A percentile compares a stretch with the other conserved stretches of the same genome.
Conservation (phyloP, 1,140 invertebrate genomes). For the Calliopsis andreniformis region DNA sequence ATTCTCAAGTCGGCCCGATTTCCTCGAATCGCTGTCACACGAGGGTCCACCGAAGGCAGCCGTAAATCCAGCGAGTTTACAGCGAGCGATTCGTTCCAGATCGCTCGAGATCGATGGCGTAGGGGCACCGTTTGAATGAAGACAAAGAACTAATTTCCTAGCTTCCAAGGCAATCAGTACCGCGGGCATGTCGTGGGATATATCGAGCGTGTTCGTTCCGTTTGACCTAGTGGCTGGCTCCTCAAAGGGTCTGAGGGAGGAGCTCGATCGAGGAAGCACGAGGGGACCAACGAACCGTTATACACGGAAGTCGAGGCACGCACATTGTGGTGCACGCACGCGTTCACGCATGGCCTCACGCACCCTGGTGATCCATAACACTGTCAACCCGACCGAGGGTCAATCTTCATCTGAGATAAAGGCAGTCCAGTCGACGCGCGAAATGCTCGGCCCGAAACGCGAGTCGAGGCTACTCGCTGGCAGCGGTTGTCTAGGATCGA, state of each 20-base stretch:
- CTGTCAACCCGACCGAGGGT: constrained; percentile 67
- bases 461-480: not conserved
- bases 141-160: constrained; percentile 35
- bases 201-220: constrained; percentile 59
- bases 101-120: not conserved
- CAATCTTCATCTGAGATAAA: constrained; percentile 69
- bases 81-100: constrained; percentile 25
- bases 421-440: constrained; percentile 1
- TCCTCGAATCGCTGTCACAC: not conserved
- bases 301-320: constrained; percentile 39
- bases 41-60: not conserved
- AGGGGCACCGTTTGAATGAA: not conserved
- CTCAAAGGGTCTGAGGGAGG: constrained; percentile 38
- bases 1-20: constrained; percentile 1
- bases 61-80: constrained; percentile 25
- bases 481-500: constrained; percentile 1
- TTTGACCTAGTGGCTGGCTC: constrained; percentile 59
- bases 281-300: constrained; percentile 33
- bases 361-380: constrained; percentile 75
- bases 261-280: constrained; percentile 36
- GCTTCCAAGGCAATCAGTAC: not conserved
- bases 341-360: constrained; percentile 38
- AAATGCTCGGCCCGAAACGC: constrained; percentile 40
- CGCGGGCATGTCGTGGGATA: constrained; percentile 11
- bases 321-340: constrained; percentile 50